These are phyloP conservation scores for Leucoma salicis DNA, from an alignment of 2,888 invertebrate genomes.

Conservation along the genomic window DNA sequence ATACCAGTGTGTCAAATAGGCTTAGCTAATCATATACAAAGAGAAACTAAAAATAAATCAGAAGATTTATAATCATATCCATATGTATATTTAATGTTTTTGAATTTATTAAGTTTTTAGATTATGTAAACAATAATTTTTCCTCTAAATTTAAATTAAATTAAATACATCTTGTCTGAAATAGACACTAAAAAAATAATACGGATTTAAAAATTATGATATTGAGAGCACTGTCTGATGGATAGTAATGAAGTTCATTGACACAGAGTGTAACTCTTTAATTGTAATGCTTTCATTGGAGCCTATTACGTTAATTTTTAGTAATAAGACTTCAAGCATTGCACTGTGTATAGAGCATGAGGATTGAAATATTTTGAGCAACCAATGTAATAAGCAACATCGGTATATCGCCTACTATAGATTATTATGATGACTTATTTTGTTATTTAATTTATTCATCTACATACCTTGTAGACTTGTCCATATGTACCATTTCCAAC, in stretches of 20 bases:
- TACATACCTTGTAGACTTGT: constrained; percentile 97
- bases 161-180: too few species aligned
- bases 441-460: constrained; percentile 15
- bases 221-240: constrained; percentile 30
- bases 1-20: too few species aligned
- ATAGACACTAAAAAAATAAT: not conserved
- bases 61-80: too few species aligned
- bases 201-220: constrained; percentile 5
- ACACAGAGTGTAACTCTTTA: constrained; percentile 52
- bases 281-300: constrained; percentile 52
- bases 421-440: constrained; percentile 23
- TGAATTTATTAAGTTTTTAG: too few species aligned
- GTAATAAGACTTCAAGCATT: constrained; percentile 22
- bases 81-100: too few species aligned
- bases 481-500: constrained; percentile 99
- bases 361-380: constrained; percentile 18
- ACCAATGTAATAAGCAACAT: constrained; percentile 25
- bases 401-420: constrained; percentile 13
- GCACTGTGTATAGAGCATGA: constrained; percentile 19
- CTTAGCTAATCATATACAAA: too few species aligned
- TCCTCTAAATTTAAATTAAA: too few species aligned
- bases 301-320: constrained; percentile 47
- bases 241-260: constrained; percentile 63
- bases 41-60: too few species aligned
- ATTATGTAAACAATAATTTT: too few species aligned